These are phyloP conservation scores for Gallinago stenura DNA, from an alignment of 2,797 vertebrate species.

Conservation along the genomic window DNA sequence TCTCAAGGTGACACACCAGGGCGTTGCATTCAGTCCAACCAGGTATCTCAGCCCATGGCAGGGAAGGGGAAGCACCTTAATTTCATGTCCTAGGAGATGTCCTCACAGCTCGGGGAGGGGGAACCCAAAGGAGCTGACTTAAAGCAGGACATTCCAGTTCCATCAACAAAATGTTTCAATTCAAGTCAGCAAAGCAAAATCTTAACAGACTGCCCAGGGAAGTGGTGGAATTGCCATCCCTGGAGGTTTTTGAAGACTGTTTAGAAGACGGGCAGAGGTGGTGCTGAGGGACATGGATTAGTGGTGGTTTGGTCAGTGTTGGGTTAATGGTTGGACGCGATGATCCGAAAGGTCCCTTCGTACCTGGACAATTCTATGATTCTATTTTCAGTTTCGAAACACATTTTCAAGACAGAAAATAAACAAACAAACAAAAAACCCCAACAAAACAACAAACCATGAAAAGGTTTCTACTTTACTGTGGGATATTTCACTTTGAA, in stretches of 20 bases:
- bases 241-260: not conserved
- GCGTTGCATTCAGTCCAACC: no score
- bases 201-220: not conserved
- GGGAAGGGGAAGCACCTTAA: not conserved
- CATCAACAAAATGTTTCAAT: not conserved
- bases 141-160: not conserved
- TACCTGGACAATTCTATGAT: not conserved
- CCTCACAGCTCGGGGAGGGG: rapidly evolving
- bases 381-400: not conserved
- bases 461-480: not conserved
- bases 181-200: not conserved
- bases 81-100: not conserved
- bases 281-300: not conserved
- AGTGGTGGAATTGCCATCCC: not conserved
- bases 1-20: not conserved
- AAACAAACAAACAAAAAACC: not conserved
- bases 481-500: not conserved
- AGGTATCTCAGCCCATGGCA: not conserved
- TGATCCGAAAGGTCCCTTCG: not conserved
- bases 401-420: not conserved
- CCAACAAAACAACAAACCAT: no score
- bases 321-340: not conserved
- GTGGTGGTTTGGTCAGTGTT: not conserved
- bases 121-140: not conserved
- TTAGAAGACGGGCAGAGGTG: not conserved